A percentile compares a stretch with the other conserved stretches of the same genome.
phyloP scores from a whole-genome alignment of 2,888 invertebrate species.

The Biston betularia region DNA sequence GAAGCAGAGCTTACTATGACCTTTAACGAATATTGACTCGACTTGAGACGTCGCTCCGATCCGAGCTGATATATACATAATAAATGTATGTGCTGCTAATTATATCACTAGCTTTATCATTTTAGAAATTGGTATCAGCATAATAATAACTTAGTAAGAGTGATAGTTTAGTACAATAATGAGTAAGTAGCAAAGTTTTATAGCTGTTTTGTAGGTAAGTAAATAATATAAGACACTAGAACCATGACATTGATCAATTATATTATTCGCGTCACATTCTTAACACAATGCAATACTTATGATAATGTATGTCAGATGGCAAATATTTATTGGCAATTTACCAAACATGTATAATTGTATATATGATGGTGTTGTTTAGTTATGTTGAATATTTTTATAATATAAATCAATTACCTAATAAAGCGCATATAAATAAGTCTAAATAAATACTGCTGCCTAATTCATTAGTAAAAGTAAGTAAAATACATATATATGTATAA shows the following conservation, averaged over 20 bases:
- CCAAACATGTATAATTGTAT: background rate
- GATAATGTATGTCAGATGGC: background rate
- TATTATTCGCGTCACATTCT: conserved; percentile 11
- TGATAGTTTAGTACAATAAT: conserved; percentile 27
- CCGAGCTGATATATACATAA: no score
- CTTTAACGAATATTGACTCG: no score
- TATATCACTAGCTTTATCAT: background rate
- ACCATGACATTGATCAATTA: conserved; percentile 21
- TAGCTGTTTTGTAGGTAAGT: conserved; percentile 1
- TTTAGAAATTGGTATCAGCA: background rate
- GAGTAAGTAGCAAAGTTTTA: background rate
- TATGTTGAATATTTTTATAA: background rate
- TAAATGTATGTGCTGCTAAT: background rate
- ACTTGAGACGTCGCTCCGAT: no score
- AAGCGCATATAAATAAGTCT: background rate
- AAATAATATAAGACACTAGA: conserved; percentile 2
- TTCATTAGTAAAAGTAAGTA: no score
- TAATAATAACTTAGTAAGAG: conserved; percentile 5
- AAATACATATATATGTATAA: no score
- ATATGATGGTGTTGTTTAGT: background rate
- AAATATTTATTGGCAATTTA: background rate
- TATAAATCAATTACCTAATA: background rate
- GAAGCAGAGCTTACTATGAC: no score
- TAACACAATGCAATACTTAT: background rate
- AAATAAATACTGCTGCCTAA: no score